phyloP scores from a whole-genome alignment of 2,797 vertebrate species.

The Typhlichthys eigenmanni region DNA sequence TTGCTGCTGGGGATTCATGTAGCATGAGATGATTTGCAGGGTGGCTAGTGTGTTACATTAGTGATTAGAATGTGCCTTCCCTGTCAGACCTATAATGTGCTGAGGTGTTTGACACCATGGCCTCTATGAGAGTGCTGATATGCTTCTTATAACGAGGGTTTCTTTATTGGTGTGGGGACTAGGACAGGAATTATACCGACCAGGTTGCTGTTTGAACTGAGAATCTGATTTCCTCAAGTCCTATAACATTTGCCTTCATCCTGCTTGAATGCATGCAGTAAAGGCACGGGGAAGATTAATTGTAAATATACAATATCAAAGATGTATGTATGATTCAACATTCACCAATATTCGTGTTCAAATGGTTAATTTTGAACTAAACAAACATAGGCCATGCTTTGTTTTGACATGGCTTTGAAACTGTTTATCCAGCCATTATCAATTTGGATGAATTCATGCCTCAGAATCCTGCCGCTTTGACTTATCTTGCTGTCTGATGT shows the following conservation, averaged over 20 bases:
- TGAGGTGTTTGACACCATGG: constrained; percentile 51
- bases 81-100: constrained; percentile 67
- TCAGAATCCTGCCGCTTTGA: too few relatives aligned
- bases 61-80: constrained; percentile 68
- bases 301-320: too few relatives aligned
- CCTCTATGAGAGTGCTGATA: constrained; percentile 27
- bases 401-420: too few relatives aligned
- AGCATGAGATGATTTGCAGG: constrained; percentile 64
- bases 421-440: too few relatives aligned
- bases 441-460: too few relatives aligned
- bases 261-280: too few relatives aligned
- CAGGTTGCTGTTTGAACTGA: constrained; percentile 9
- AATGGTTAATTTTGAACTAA: too few relatives aligned
- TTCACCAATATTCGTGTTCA: too few relatives aligned
- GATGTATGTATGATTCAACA: too few relatives aligned
- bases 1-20: constrained; percentile 50
- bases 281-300: too few relatives aligned
- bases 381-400: too few relatives aligned
- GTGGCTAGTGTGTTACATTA: constrained; percentile 68
- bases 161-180: constrained; percentile 19
- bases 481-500: too few relatives aligned
- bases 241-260: constrained; percentile 17
- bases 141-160: constrained; percentile 21
- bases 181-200: constrained; percentile 11
- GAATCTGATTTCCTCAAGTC: not conserved